Base-by-base conservation (phyloP, 2,113 vertebrate species). In the Pelusios castaneus region DNA sequence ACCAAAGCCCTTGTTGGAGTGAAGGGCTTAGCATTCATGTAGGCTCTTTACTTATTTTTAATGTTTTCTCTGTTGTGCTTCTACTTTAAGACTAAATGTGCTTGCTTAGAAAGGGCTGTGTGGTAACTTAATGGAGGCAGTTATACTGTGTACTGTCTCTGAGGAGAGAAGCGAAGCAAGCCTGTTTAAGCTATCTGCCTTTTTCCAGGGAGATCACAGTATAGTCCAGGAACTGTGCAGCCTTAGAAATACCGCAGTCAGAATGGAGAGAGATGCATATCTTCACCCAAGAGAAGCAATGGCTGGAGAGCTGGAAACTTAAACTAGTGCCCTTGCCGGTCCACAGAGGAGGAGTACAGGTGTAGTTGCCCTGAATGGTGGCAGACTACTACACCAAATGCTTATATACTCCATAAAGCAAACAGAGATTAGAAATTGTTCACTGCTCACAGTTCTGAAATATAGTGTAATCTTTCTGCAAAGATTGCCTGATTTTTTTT, bases 311-410 rank as follows among this genome's bases (percentile, higher is more conserved):
- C n/a, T 1, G 19, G 9, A 70, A 70, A 34, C 8, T 31, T 67
- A n/a, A 8, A 17, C 7, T 19, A 31, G 34, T 67, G 60, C 63
- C 19, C 19, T 70, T 38, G n/a, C 63, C 38, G 63, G 63, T 21
- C 38, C 63, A 70, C 11, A 70, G 34, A 70, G n/a, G 16, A n/a
- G 34, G 63, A 38, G n/a, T 38, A 38, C n/a, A 38, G 17, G 19
- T 70, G n/a, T n/a, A 38, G 4, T 70, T 38, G 63, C 63, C 8
- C 63, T 38, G 63, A 70, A 70, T 34, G n/a, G n/a, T 70, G 63
- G 38, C 63, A 94, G 49, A 54, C 38, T 92, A 90, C 94, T 97
- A 49, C 76, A 96, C 97, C 88, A 93, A 95, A 84, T 87, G 1
- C 45, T 83, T 95, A n/a, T 49, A 27, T 5, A 54, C 10, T 43